Conservation (phyloP, 2,113 vertebrate genomes). For the Corydoras sp. region DNA sequence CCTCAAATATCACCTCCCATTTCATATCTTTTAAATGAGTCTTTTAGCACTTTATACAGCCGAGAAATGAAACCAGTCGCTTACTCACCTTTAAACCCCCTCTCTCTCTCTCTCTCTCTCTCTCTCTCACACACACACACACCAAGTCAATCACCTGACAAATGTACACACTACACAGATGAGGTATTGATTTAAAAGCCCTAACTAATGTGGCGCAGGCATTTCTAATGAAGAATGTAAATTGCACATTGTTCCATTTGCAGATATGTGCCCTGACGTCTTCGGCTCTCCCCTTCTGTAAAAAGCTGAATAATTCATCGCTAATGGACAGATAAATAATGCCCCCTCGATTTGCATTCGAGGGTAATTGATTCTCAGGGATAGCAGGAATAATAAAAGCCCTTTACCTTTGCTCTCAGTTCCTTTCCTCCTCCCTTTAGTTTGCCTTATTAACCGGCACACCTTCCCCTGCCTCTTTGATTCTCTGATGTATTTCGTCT, state of each 20-base stretch:
- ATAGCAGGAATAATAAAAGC: conserved; percentile 68
- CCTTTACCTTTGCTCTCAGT: conserved; percentile 29
- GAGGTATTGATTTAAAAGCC: conserved; percentile 37
- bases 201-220: conserved; percentile 37
- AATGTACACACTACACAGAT: conserved; percentile 8
- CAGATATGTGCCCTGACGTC: conserved; percentile 23
- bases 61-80: conserved; percentile 13
- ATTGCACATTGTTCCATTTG: conserved; percentile 38
- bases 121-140: background rate
- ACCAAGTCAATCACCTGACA: background rate
- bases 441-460: conserved; percentile 37
- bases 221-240: conserved; percentile 30
- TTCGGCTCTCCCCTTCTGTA: conserved; percentile 44
- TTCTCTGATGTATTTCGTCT: conserved; percentile 21
- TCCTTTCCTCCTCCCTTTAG: conserved; percentile 12
- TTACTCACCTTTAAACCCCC: background rate
- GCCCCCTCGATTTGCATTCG: conserved; percentile 60
- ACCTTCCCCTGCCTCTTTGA: conserved; percentile 17
- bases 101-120: no score
- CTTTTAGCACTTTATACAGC: conserved; percentile 28
- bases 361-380: conserved; percentile 66
- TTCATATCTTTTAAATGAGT: conserved; percentile 31
- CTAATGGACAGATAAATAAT: conserved; percentile 64
- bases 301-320: conserved; percentile 68
- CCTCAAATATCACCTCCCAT: conserved; percentile 36